Base-by-base conservation (phyloP, 2,888 invertebrate species). In the Rapana venosa region DNA sequence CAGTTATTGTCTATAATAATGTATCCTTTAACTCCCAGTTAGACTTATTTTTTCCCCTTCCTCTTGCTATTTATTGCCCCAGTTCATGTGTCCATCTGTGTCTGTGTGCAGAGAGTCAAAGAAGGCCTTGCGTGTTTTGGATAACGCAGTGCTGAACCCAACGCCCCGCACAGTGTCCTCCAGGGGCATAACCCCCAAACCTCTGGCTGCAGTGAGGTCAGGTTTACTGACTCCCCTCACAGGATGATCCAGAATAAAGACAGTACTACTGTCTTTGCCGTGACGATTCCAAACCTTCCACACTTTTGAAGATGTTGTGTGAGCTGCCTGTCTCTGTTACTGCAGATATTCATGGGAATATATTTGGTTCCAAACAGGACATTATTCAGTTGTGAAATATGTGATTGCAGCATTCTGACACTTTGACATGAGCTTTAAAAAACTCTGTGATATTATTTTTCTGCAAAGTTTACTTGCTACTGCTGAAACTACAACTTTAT, bases 91-190 rank as follows among this genome's bases (percentile, higher is more conserved):
- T 77, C n/a, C 77, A n/a, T 58, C n/a, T 47, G 26, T 56, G 47
- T 88, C 47, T 70, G 22, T 88, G 92, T 93, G 22, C 93, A 94
- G 94, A 91, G 94, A 94, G 93, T 93, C 94, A 87, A 94, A 93
- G 92, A 94, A 93, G 91, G 93, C 94, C 70, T 92, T 94, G 90
- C 92, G 92, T 90, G 90, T 93, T 89, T 92, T 94, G 90, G 94
- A 94, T 87, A 91, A 89, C 70, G 91, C 93, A 85, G 91, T 90
- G 11, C 88, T 90, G 61, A 89, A 91, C 85, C 91, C 92, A 61
- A 61, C 66, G 4, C 66, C 90, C 26, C 87, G 87, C 17, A 81
- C 66, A n/a, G 90, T 87, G 35, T 88, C 88, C 13, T 61, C 88
- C 15, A 56, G 85, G 36, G 88, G 79, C 26, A 11, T 84, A 47